Evolutionary conservation across 2,888 invertebrate species (phyloP).

Genomic region (Scaptomyza flava): DNA sequence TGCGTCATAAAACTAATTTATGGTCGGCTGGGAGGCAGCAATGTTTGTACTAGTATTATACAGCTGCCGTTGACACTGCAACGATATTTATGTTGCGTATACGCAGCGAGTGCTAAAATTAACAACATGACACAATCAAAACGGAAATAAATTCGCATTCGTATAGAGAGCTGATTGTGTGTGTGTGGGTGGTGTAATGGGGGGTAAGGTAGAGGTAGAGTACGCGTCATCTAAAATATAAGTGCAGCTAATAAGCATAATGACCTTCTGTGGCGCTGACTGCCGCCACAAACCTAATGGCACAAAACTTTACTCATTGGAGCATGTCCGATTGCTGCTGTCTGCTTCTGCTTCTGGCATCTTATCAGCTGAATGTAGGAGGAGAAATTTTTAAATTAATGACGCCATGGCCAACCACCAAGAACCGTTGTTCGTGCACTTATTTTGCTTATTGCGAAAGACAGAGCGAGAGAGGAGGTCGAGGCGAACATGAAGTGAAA

Average conservation of each 20-base stretch:
- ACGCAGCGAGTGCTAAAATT: slow-evolving; percentile 73
- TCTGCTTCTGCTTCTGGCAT: slow-evolving; percentile 7
- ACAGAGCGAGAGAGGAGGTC: background rate
- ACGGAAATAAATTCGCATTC: slow-evolving; percentile 75
- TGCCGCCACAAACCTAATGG: slow-evolving; percentile 43
- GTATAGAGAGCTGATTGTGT: slow-evolving; percentile 20
- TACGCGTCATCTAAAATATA: slow-evolving; percentile 50
- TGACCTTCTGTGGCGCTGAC: slow-evolving; percentile 61
- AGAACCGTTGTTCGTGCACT: slow-evolving; percentile 23
- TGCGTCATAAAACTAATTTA: slow-evolving; percentile 52
- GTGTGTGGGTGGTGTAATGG: slow-evolving; percentile 4
- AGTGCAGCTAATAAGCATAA: slow-evolving; percentile 68
- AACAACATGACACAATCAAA: slow-evolving; percentile 77
- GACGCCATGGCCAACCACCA: slow-evolving; percentile 57
- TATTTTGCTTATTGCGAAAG: slow-evolving; percentile 36
- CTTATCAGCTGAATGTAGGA: slow-evolving; percentile 43
- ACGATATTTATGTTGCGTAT: slow-evolving; percentile 61
- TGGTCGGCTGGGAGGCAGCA: slow-evolving; percentile 14
- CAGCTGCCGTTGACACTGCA: slow-evolving; percentile 45
- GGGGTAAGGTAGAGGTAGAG: slow-evolving; percentile 1
- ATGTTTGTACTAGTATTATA: slow-evolving; percentile 9
- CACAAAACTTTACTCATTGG: slow-evolving; percentile 48
- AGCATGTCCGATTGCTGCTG: slow-evolving; percentile 27
- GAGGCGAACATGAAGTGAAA: slow-evolving; percentile 28
- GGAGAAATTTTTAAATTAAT: slow-evolving; percentile 67